Base-by-base conservation (phyloP, 1,140 invertebrate species). In the Drosophila triauraria region DNA sequence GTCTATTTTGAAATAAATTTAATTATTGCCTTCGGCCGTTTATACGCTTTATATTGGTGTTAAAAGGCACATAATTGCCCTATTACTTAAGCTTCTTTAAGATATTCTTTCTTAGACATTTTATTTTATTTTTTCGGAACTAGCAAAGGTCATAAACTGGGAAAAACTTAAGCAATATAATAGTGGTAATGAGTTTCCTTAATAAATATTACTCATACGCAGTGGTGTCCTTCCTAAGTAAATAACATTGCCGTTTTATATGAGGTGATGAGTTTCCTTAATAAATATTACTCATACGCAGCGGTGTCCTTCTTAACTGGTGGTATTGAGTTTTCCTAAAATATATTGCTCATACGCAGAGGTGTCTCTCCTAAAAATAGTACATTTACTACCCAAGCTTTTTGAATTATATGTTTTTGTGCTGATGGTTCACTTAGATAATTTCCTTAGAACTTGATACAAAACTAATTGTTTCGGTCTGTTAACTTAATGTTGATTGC, bases 1-100 rank as follows among this genome's bases (percentile, higher is more conserved):
- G 20, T 25, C 12, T 32, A 23, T 48, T 27, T 70, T 53, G 47
- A 68, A 70, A 53, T 48, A 67, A 9, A 35, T 44, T 53, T 54
- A 70, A 67, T n/a, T 13, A 15, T 27, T 48, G 30, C 40, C 40
- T 70, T 54, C 1, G 27, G 62, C n/a, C n/a, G 25, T 32, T 38
- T 47, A 44, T 38, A 20, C 15, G 13, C 27, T 46, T 42, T 64
- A 44, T 61, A 23, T 38, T 23, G 32, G 32, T 54, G 51, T 38
- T 54, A 54, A 23, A 64, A 61, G 62, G 20, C 27, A 30, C 23
- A 20, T 57, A 61, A 61, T 54, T 38, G 17, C 20, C 20, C 9
- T 15, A 17, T 17, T 8, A n/a, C 42, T 43, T 43, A n/a, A 9
- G 9, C 0, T 9, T 17, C n/a, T 6, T 42, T 2, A 8, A 17